Evolutionary conservation across 2,888 invertebrate genomes (phyloP), one percentile per base, ranked within the genome.

Genomic region (Petrolisthes cinctipes): DNA sequence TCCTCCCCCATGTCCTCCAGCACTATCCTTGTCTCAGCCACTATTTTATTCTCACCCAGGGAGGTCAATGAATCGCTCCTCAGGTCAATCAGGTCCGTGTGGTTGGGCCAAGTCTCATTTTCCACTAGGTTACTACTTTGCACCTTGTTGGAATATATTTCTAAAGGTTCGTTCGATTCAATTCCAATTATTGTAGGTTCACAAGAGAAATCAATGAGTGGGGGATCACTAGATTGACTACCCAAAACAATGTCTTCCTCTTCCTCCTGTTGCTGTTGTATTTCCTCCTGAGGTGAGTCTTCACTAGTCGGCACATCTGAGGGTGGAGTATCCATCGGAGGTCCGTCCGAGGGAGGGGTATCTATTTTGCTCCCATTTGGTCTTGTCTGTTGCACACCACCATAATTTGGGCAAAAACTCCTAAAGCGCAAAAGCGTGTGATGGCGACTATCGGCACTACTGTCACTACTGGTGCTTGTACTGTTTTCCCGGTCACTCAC

Each of bases 391-490:
- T 73, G 81, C 79, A 17, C 7, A 61, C 78, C 80, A 78, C 79
- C 76, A 61, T 81, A 83, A 83, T 17, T 79, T 23, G 83, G 81
- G 68, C 79, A 56, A 80, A 83, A 87, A 61, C 75, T 54, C 57
- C 71, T 87, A 83, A 87, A 73, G 5, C 66, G 79, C 37, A 87
- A 71, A 73, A 87, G 80, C 51, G 83, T 87, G 53, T 37, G 37
- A 37, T 37, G 37, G 37, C 80, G 83, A 83, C 87, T 87, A 14
- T 79, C 83, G 37, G 87, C 83, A 68, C 87, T 87, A 83, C 87
- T 83, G 61, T 56, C 80, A 87, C 87, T 87, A 83, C 86, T 86
- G 82, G 82, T 86, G 82, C 86, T 87, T 83, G 87, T 87, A 87
- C 87, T 87, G 61, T 87, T 87, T 83, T 87, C 87, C 66, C 83